Evolutionary conservation across 2,888 invertebrate genomes (phyloP).

Genomic region (Thymelicus lineola): DNA sequence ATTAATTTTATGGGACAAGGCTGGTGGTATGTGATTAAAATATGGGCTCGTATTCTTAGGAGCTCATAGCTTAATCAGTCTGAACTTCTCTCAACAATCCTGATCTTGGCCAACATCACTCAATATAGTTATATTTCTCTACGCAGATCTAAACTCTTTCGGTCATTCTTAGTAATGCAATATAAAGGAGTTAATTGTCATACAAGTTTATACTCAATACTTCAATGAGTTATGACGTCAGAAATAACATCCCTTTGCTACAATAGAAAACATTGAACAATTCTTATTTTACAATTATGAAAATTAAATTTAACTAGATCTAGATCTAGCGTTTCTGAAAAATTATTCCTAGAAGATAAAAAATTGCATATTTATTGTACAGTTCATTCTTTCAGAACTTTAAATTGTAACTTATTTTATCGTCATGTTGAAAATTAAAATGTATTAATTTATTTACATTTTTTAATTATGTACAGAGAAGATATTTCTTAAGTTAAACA

Average conservation of each 20-base stretch:
- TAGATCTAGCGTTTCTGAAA: too few relatives aligned
- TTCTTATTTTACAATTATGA: slow-evolving; percentile 1
- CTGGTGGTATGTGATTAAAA: too few relatives aligned
- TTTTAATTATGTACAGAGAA: slow-evolving; percentile 10
- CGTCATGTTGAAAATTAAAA: neutral
- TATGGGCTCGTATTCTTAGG: too few relatives aligned
- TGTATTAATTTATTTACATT: slow-evolving; percentile 9
- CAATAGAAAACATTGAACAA: slow-evolving; percentile 21
- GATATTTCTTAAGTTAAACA: slow-evolving; percentile 2
- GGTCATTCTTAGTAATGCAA: neutral
- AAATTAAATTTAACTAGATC: neutral
- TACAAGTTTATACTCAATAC: neutral
- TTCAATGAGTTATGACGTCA: slow-evolving; percentile 2
- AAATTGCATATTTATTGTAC: slow-evolving; percentile 8
- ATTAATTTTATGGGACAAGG: too few relatives aligned
- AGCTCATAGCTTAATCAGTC: too few relatives aligned
- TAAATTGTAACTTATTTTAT: too few relatives aligned
- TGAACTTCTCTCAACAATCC: too few relatives aligned
- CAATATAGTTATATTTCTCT: too few relatives aligned
- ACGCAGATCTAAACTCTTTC: neutral
- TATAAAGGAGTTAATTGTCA: neutral
- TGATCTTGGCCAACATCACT: too few relatives aligned
- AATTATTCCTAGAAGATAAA: neutral
- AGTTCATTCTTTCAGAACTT: slow-evolving; percentile 12
- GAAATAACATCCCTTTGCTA: slow-evolving; percentile 13